phyloP scores from a whole-genome alignment of 1,140 invertebrate genomes.

The Archivesica marissinica region DNA sequence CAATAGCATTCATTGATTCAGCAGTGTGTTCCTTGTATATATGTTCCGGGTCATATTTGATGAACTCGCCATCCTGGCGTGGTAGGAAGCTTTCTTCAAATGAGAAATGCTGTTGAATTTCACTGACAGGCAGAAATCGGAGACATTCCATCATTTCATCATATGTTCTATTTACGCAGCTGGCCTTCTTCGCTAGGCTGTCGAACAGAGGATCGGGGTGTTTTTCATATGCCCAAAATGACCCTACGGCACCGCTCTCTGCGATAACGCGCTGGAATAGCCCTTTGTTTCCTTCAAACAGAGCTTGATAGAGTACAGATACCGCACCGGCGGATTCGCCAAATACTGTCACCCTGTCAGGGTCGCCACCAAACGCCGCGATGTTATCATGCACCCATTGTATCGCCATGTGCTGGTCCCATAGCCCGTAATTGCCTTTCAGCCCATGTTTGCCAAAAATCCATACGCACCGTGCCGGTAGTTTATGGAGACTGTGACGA shows the following conservation, averaged over 20 bases:
- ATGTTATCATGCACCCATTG: conserved; percentile 91
- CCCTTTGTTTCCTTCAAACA: conserved; percentile 50
- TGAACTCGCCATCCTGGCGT: conserved; percentile 1
- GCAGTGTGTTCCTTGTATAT: not conserved
- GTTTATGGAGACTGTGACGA: conserved; percentile 89
- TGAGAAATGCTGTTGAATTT: not conserved
- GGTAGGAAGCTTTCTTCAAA: not conserved
- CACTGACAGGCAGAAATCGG: not conserved
- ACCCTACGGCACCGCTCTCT: conserved; percentile 31
- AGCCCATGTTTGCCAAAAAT: conserved; percentile 87
- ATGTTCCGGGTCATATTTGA: not conserved
- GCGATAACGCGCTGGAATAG: conserved; percentile 59
- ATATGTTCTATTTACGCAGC: not conserved
- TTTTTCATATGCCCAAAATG: not conserved
- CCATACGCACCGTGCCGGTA: conserved; percentile 91
- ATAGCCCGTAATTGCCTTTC: conserved; percentile 74
- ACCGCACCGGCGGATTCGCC: conserved; percentile 94
- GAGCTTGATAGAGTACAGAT: conserved; percentile 39
- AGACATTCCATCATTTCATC: not conserved
- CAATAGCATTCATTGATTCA: not conserved
- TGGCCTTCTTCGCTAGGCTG: not conserved
- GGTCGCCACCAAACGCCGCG: conserved; percentile 89
- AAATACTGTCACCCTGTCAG: conserved; percentile 88
- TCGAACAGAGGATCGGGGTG: not conserved
- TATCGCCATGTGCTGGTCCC: conserved; percentile 89